Percentiles rank a stretch among this genome's conserved stretches.
Evolutionary conservation across 2,113 vertebrate genomes (phyloP).

Genomic region (Corydoras maculifer): DNA sequence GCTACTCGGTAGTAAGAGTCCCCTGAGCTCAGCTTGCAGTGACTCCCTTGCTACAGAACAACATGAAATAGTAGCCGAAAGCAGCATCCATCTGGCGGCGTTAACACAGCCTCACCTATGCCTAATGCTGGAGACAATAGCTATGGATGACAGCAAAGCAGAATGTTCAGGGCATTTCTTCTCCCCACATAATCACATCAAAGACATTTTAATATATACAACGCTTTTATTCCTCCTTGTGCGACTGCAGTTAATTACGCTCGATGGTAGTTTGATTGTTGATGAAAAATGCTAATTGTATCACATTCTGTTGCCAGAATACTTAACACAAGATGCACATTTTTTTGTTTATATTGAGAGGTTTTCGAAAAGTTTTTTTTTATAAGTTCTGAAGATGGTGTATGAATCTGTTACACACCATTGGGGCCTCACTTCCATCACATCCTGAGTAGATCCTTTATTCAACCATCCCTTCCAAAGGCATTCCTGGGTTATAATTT

Average conservation of each 20-base stretch:
- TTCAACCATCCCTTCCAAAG: slow-evolving; percentile 41
- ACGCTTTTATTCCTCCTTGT: slow-evolving; percentile 25
- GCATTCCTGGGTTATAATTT: slow-evolving; percentile 65
- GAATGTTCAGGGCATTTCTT: slow-evolving; percentile 36
- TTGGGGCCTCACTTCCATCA: slow-evolving; percentile 17
- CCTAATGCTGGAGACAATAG: slow-evolving; percentile 19
- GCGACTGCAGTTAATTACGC: slow-evolving; percentile 25
- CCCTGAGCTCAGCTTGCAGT: slow-evolving; percentile 15
- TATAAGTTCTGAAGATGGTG: too few species aligned
- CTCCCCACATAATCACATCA: slow-evolving; percentile 36
- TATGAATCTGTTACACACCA: too few species aligned
- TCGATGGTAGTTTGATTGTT: slow-evolving; percentile 26
- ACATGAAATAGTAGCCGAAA: slow-evolving; percentile 66
- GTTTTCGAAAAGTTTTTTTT: too few species aligned
- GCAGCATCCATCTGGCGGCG: slow-evolving; percentile 76
- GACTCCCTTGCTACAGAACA: slow-evolving; percentile 43
- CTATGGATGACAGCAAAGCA: slow-evolving; percentile 33
- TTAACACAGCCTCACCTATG: slow-evolving; percentile 41
- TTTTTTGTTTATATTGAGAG: neutral
- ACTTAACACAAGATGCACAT: neutral
- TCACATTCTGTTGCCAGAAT: slow-evolving; percentile 4
- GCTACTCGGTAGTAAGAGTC: slow-evolving; percentile 20
- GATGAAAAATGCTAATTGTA: slow-evolving; percentile 29
- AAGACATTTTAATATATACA: slow-evolving; percentile 22
- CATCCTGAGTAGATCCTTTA: slow-evolving; percentile 40